phyloP scores from a whole-genome alignment of 2,888 invertebrate genomes.

The Rhogogaster chlorosoma region DNA sequence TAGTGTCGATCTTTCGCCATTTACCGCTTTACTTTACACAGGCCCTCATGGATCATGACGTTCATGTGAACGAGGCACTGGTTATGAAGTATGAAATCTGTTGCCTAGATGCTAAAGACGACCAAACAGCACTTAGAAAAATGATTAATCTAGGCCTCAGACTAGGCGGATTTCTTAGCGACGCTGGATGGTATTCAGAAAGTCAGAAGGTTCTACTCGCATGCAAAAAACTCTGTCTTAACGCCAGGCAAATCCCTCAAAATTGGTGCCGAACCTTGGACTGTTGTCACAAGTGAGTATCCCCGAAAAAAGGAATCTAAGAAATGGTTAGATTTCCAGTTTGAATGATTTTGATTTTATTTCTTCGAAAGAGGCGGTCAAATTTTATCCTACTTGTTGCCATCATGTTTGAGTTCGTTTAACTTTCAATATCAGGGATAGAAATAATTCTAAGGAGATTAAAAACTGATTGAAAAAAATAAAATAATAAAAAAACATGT shows the following conservation, averaged over 20 bases:
- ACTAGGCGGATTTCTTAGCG: constrained; percentile 89
- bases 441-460: neutral
- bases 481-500: constrained; percentile 63
- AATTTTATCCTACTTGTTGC: neutral
- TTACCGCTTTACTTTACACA: constrained; percentile 65
- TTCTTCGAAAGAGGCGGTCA: neutral
- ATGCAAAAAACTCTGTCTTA: constrained; percentile 84
- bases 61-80: constrained; percentile 79
- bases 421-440: neutral
- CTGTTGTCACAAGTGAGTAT: constrained; percentile 90
- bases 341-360: neutral
- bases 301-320: neutral
- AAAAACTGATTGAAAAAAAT: neutral
- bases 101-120: constrained; percentile 62
- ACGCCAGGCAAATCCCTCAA: constrained; percentile 79
- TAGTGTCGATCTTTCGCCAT: constrained; percentile 16
- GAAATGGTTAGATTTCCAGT: constrained; percentile 11
- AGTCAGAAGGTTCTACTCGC: constrained; percentile 86
- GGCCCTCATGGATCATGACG: constrained; percentile 84
- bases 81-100: constrained; percentile 71
- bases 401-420: neutral
- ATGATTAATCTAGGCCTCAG: constrained; percentile 72
- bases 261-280: constrained; percentile 87
- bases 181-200: constrained; percentile 92
- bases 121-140: constrained; percentile 62